Conservation (phyloP, 2,797 vertebrate genomes). For the Propithecus deckenii region DNA sequence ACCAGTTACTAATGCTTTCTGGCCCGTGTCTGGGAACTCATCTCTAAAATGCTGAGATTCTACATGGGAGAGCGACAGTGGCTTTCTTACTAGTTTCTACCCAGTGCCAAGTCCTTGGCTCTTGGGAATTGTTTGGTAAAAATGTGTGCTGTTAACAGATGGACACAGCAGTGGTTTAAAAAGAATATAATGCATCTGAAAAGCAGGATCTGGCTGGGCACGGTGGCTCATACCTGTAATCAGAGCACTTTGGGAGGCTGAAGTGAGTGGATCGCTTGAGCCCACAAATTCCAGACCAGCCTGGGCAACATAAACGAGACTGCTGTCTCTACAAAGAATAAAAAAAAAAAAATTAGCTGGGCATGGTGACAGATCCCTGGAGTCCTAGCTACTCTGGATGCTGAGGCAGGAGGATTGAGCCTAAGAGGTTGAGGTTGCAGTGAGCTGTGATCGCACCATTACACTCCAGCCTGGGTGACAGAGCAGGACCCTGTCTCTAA, state of each 20-base stretch:
- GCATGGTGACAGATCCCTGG: background rate
- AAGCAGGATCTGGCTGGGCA: background rate
- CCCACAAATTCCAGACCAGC: background rate
- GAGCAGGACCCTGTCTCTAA: background rate
- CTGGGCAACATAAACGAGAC: background rate
- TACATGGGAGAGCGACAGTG: background rate
- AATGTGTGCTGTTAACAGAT: background rate
- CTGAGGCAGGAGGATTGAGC: background rate
- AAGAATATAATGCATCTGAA: background rate
- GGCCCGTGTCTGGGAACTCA: background rate
- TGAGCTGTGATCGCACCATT: background rate
- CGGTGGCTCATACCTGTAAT: background rate
- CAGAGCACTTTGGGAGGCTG: background rate
- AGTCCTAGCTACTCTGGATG: background rate
- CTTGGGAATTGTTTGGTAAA: background rate
- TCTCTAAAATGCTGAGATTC: background rate
- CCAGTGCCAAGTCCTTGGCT: background rate
- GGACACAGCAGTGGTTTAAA: background rate
- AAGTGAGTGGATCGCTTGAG: background rate
- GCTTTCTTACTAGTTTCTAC: background rate
- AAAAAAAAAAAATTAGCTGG: background rate
- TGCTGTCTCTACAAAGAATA: background rate
- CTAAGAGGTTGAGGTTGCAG: background rate
- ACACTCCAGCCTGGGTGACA: background rate
- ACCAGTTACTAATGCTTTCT: background rate